A percentile compares a stretch with the other conserved stretches of the same genome.
phyloP scores from a whole-genome alignment of 2,888 invertebrate species.

The Meloe dianella region DNA sequence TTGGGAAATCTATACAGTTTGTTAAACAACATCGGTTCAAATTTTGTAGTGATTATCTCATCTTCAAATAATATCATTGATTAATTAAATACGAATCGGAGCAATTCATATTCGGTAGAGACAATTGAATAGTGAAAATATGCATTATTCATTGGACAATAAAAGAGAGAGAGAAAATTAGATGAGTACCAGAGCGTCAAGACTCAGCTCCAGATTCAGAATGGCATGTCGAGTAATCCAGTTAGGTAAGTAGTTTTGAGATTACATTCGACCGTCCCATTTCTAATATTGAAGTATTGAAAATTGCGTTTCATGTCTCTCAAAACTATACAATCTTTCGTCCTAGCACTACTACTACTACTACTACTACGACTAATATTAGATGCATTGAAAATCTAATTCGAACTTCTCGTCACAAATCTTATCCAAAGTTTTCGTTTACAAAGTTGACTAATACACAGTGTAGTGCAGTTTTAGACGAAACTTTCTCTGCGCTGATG shows the following conservation, averaged over 20 bases:
- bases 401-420: slow-evolving; percentile 15
- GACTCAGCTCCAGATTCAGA: slow-evolving; percentile 25
- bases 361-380: neutral
- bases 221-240: slow-evolving; percentile 31
- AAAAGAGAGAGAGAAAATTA: slow-evolving; percentile 19
- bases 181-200: slow-evolving; percentile 2
- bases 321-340: neutral
- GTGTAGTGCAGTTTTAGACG: neutral
- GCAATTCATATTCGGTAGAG: neutral
- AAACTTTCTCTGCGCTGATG: neutral
- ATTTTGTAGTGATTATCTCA: neutral
- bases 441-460: neutral
- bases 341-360: neutral
- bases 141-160: slow-evolving; percentile 34
- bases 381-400: slow-evolving; percentile 26
- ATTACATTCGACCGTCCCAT: slow-evolving; percentile 31
- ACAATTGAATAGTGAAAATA: slow-evolving; percentile 20
- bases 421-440: slow-evolving; percentile 25
- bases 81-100: neutral
- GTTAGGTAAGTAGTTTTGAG: slow-evolving; percentile 32
- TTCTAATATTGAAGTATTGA: slow-evolving; percentile 35
- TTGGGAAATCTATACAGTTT: too few relatives aligned
- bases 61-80: neutral
- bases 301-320: slow-evolving; percentile 31
- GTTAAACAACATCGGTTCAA: too few relatives aligned